phyloP scores from a whole-genome alignment of 2,888 invertebrate species.

The Eugnorisma glareosa region DNA sequence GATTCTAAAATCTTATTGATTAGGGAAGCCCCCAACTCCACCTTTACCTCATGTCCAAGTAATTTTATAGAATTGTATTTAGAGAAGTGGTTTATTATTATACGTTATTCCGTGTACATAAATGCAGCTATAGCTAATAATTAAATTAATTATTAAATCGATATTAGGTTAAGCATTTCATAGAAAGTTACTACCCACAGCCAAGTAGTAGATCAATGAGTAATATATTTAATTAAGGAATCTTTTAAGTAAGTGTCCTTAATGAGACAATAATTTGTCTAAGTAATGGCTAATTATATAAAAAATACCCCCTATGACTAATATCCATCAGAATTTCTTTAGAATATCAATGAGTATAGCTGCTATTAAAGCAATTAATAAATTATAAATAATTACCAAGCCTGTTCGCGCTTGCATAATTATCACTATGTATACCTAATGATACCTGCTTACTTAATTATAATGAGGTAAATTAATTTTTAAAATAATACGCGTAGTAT shows the following conservation, averaged over 20 bases:
- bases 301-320: constrained; percentile 21
- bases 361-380: constrained; percentile 28
- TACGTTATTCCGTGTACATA: neutral
- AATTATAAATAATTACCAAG: constrained; percentile 25
- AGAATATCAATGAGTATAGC: constrained; percentile 12
- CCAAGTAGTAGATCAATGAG: neutral
- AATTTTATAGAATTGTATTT: neutral
- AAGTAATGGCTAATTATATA: constrained; percentile 4
- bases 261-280: constrained; percentile 21
- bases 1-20: neutral
- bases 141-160: neutral
- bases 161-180: neutral
- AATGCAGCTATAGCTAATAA: neutral
- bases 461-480: constrained; percentile 11
- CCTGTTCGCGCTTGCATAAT: neutral
- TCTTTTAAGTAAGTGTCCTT: neutral
- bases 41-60: neutral
- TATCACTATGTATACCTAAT: constrained; percentile 19
- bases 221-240: constrained; percentile 12
- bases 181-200: constrained; percentile 6
- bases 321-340: constrained; percentile 17
- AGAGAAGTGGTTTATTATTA: neutral
- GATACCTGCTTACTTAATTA: constrained; percentile 24
- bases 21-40: neutral
- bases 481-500: neutral